A percentile compares a stretch with the other conserved stretches of the same genome.
phyloP scores from a whole-genome alignment of 2,113 vertebrate genomes.

The Coturnix japonica region DNA sequence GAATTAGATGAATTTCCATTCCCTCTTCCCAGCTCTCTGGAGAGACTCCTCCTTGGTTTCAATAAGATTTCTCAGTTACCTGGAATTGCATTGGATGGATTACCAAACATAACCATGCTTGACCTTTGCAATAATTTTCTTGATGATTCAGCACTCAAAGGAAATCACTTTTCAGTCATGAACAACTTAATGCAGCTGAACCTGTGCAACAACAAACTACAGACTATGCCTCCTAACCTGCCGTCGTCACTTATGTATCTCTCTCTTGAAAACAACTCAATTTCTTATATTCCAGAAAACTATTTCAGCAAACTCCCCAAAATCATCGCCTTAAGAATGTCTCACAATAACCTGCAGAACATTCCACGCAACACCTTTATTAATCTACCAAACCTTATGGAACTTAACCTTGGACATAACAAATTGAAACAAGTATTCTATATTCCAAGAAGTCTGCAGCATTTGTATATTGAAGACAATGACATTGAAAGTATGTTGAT shows the following conservation, averaged over 20 bases:
- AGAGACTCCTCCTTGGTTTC: slow-evolving; percentile 80
- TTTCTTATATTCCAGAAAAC: slow-evolving; percentile 81
- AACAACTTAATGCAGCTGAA: slow-evolving; percentile 82
- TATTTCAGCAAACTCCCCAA: slow-evolving; percentile 81
- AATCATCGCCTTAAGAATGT: slow-evolving; percentile 79
- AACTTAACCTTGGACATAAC: slow-evolving; percentile 85
- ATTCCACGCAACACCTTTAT: slow-evolving; percentile 79
- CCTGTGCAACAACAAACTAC: slow-evolving; percentile 80
- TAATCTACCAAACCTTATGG: slow-evolving; percentile 80
- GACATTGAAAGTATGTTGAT: slow-evolving; percentile 82
- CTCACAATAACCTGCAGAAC: slow-evolving; percentile 79
- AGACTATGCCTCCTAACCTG: slow-evolving; percentile 79
- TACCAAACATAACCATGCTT: slow-evolving; percentile 81
- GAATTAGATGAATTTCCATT: slow-evolving; percentile 80
- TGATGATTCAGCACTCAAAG: slow-evolving; percentile 73
- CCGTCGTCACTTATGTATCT: slow-evolving; percentile 84
- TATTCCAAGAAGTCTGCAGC: slow-evolving; percentile 82
- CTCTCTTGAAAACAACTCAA: slow-evolving; percentile 83
- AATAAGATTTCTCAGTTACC: slow-evolving; percentile 79
- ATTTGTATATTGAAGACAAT: slow-evolving; percentile 84
- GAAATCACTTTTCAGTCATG: slow-evolving; percentile 73
- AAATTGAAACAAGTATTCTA: slow-evolving; percentile 81
- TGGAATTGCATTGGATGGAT: slow-evolving; percentile 61
- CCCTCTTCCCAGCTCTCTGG: slow-evolving; percentile 80
- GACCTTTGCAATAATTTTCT: slow-evolving; percentile 82